A percentile compares a stretch with the other conserved stretches of the same genome.
Conservation (phyloP, 2,797 vertebrate species). For the Falco rusticolus region DNA sequence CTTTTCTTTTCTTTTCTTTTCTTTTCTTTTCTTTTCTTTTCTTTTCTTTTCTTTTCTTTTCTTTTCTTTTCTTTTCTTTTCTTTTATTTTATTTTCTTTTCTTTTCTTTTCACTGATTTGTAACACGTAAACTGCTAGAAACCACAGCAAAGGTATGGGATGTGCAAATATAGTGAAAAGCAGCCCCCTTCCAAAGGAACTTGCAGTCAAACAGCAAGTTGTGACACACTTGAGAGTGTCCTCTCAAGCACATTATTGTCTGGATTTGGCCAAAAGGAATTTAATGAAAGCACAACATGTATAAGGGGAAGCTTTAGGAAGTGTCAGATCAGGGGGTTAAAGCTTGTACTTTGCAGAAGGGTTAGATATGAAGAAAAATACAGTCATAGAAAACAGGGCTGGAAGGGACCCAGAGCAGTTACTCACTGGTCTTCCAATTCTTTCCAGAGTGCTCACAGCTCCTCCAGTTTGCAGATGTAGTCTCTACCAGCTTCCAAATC, state of each 20-base stretch:
- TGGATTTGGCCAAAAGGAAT: not conserved
- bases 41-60: too few relatives aligned
- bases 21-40: too few relatives aligned
- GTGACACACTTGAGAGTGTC: not conserved
- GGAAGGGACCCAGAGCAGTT: not conserved
- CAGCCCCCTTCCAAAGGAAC: not conserved
- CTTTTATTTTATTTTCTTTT: not conserved
- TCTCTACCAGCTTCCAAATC: not conserved
- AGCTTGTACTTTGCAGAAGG: not conserved
- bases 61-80: too few relatives aligned
- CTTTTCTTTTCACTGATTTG: not conserved
- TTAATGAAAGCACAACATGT: not conserved
- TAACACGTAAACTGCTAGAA: not conserved
- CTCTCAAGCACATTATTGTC: not conserved
- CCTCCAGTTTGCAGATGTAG: not conserved
- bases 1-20: too few relatives aligned
- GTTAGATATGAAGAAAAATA: constrained; percentile 3
- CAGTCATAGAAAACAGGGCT: not conserved
- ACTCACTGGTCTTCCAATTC: not conserved
- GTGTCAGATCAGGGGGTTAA: not conserved
- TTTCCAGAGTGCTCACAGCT: not conserved
- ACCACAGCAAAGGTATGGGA: not conserved
- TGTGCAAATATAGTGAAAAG: not conserved
- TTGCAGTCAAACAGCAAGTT: not conserved
- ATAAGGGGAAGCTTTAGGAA: not conserved